Conservation (phyloP, 2,113 vertebrate genomes). For the Seriola quinqueradiata region DNA sequence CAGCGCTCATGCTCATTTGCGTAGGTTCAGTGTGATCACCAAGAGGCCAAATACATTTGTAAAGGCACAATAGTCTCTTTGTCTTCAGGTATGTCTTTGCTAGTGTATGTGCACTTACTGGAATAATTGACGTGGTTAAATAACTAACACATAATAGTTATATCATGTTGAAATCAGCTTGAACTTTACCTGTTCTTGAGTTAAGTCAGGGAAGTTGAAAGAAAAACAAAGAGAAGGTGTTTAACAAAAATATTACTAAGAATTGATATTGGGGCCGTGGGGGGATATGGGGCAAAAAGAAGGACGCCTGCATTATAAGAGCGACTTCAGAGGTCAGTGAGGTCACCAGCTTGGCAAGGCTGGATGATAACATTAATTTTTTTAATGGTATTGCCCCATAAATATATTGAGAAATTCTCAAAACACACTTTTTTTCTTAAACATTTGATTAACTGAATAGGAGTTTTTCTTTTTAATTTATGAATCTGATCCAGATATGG, state of each 20-base stretch:
- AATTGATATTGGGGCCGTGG: not conserved
- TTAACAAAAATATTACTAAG: not conserved
- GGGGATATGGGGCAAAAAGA: not conserved
- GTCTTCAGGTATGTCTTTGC: no score
- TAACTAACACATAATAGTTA: not conserved
- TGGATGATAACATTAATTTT: not conserved
- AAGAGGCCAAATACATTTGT: not conserved
- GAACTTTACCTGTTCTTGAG: not conserved
- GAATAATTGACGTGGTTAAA: not conserved
- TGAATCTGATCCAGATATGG: not conserved
- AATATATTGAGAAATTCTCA: no score
- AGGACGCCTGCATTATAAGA: not conserved
- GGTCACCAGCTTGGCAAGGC: not conserved
- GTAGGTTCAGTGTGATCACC: not conserved
- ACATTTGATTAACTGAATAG: not conserved
- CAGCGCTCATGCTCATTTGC: not conserved
- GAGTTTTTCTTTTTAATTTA: not conserved
- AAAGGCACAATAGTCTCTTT: not conserved
- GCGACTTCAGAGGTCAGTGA: not conserved
- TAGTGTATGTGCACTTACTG: no score
- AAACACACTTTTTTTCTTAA: not conserved
- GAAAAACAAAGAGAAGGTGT: not conserved
- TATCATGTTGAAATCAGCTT: not conserved
- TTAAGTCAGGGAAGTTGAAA: not conserved
- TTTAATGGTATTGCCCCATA: not conserved